Evolutionary conservation across 2,113 vertebrate species (phyloP), one percentile per base, ranked within the genome.

Genomic region (Phaethornis superciliosus): DNA sequence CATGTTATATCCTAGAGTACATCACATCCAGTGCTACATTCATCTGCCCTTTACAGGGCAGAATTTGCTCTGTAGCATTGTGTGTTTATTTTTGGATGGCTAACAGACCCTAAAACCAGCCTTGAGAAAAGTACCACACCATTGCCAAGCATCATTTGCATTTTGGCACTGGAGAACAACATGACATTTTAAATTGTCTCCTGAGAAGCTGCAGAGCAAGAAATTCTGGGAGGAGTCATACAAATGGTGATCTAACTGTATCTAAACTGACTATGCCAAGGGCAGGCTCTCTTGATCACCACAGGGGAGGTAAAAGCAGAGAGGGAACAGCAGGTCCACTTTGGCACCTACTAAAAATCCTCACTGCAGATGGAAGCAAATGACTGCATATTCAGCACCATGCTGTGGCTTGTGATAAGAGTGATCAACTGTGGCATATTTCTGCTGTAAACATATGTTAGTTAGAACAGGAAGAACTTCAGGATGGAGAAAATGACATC

Each of bases 81-180:
- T 82, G 42, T 22, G 19, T 81, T 74, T 91, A 59, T 82, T 79
- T 83, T 52, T 79, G 89, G 81, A 71, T 68, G 17, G 65, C 78
- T 64, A 33, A 52, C 21, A 76, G 87, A 17, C 58, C 67, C 62
- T 76, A 60, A 82, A 64, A 91, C 58, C 59, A 82, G 90, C 76
- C 68, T 65, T 46, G 33, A 77, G 85, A 42, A 72, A 91, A 94
- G 42, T 40, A 72, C 27, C 37, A 40, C n/a, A 10, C 12, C 27
- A 52, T 18, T 77, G 88, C 88, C 90, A 93, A 83, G 85, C 22
- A 80, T 44, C 55, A 91, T 95, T 94, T 95, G 85, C 90, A 74
- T 95, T 96, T 96, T 95, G 90, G 88, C 93, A 75, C 42, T 58
- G 74, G 64, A 35, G 30, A 81, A 42, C 55, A 74, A 32, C 49